Percentiles rank a stretch among this genome's conserved stretches.
phyloP scores from a whole-genome alignment of 2,113 vertebrate genomes.

The Physeter macrocephalus region DNA sequence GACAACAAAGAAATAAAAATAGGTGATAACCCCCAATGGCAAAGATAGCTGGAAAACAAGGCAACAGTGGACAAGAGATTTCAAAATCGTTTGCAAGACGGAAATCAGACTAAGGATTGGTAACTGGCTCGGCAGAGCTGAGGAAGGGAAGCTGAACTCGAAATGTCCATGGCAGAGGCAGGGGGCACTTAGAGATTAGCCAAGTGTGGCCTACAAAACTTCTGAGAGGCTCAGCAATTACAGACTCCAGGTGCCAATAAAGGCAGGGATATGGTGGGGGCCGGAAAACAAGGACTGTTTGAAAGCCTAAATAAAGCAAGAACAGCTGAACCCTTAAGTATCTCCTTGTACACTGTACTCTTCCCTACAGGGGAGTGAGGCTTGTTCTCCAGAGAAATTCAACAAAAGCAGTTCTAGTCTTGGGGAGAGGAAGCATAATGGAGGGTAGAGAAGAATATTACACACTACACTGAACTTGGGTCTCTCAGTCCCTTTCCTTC shows the following conservation, averaged over 20 bases:
- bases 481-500: neutral
- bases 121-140: neutral
- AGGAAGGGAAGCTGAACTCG: neutral
- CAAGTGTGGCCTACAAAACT: neutral
- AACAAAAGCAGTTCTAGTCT: neutral
- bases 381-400: neutral
- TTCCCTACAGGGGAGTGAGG: neutral
- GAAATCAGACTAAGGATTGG: neutral
- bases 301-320: neutral
- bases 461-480: neutral
- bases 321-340: neutral
- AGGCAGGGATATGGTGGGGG: neutral
- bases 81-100: neutral
- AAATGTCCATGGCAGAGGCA: neutral
- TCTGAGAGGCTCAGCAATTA: neutral
- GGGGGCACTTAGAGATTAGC: neutral
- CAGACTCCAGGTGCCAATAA: neutral
- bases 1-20: constrained; percentile 8
- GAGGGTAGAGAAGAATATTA: neutral
- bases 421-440: neutral
- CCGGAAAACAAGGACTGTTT: neutral
- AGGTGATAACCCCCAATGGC: neutral
- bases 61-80: neutral
- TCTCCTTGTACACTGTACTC: neutral
- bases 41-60: neutral